Evolutionary conservation across 2,888 invertebrate genomes (phyloP).

Genomic region (Thyatira batis): DNA sequence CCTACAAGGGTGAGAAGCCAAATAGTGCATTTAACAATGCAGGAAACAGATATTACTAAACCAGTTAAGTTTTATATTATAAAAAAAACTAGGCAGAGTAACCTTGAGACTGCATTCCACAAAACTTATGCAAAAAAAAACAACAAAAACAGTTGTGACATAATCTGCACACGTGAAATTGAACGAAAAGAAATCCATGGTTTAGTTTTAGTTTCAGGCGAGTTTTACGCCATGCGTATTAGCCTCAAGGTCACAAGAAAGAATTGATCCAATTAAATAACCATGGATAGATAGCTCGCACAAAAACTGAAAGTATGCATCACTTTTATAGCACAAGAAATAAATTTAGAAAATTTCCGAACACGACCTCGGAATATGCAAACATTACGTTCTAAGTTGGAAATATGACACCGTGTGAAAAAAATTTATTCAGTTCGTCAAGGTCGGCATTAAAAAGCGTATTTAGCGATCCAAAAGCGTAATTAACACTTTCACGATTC

Average conservation of each 20-base stretch:
- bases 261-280: slow-evolving; percentile 37
- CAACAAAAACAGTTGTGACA: background rate
- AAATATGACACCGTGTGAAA: slow-evolving; percentile 35
- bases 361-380: background rate
- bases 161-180: background rate
- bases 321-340: background rate
- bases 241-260: slow-evolving; percentile 29
- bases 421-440: slow-evolving; percentile 39
- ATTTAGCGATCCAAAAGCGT: slow-evolving; percentile 40
- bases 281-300: slow-evolving; percentile 12
- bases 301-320: slow-evolving; percentile 4
- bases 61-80: background rate
- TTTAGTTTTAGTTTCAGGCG: slow-evolving; percentile 6
- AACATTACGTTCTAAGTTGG: slow-evolving; percentile 13
- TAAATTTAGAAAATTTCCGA: background rate
- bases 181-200: background rate
- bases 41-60: background rate
- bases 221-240: slow-evolving; percentile 31
- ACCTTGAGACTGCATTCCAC: background rate
- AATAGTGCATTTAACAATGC: background rate
- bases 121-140: background rate
- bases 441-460: slow-evolving; percentile 49
- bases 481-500: slow-evolving; percentile 70
- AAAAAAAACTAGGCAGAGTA: background rate
- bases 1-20: background rate